A percentile compares a stretch with the other conserved stretches of the same genome.
Conservation (phyloP, 1,140 invertebrate species). For the Drosophila kohkoa region DNA sequence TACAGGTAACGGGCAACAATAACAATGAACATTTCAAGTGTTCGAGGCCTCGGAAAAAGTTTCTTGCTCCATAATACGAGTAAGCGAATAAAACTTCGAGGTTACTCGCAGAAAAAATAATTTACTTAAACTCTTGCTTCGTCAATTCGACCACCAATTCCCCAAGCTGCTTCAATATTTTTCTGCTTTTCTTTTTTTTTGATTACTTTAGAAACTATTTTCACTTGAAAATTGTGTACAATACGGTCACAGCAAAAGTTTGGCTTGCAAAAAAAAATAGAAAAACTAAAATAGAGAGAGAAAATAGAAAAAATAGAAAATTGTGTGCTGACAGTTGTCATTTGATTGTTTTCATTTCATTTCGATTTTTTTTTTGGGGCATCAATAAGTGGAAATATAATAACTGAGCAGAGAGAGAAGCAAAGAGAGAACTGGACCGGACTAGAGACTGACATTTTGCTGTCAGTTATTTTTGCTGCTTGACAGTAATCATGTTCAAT, state of each 20-base stretch:
- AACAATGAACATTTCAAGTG: slow-evolving; percentile 6
- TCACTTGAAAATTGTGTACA: not conserved
- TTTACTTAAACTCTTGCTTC: slow-evolving; percentile 53
- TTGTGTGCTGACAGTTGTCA: slow-evolving; percentile 65
- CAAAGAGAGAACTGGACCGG: slow-evolving; percentile 9
- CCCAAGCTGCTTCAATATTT: slow-evolving; percentile 1
- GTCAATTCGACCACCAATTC: slow-evolving; percentile 24
- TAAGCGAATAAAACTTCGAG: slow-evolving; percentile 39
- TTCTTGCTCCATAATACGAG: slow-evolving; percentile 38
- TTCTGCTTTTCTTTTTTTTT: slow-evolving; percentile 12
- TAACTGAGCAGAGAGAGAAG: slow-evolving; percentile 39
- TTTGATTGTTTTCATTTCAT: slow-evolving; percentile 79
- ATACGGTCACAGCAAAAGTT: slow-evolving; percentile 34
- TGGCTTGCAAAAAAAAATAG: slow-evolving; percentile 6
- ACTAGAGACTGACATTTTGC: slow-evolving; percentile 34
- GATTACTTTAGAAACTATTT: slow-evolving; percentile 28
- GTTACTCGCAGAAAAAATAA: slow-evolving; percentile 24
- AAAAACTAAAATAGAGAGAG: slow-evolving; percentile 14
- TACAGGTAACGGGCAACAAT: slow-evolving; percentile 20
- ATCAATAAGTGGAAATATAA: slow-evolving; percentile 70
- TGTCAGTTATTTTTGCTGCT: slow-evolving; percentile 44
- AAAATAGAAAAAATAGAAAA: slow-evolving; percentile 43
- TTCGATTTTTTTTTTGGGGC: slow-evolving; percentile 45
- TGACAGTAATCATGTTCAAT: slow-evolving; percentile 62
- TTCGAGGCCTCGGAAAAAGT: slow-evolving; percentile 34